Evolutionary conservation across 2,113 vertebrate species (phyloP).

Genomic region (Grammomys dolichurus): DNA sequence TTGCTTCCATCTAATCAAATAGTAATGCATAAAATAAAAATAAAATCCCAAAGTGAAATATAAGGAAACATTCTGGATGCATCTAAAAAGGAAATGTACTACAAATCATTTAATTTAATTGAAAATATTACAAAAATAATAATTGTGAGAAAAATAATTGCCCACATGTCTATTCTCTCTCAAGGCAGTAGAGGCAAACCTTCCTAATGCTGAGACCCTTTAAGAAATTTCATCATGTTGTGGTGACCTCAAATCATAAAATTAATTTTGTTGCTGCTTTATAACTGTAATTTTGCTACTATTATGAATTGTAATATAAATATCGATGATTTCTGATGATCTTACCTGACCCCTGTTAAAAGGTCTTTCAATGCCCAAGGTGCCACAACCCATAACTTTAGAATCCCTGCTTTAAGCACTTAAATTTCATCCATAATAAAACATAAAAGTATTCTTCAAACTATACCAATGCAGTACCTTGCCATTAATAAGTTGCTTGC

Average conservation of each 20-base stretch:
- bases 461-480: neutral
- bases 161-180: neutral
- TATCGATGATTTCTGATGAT: neutral
- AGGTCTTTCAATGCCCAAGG: neutral
- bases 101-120: neutral
- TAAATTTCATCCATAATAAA: neutral
- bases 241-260: neutral
- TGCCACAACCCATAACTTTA: neutral
- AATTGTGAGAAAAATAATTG: neutral
- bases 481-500: neutral
- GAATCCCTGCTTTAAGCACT: neutral
- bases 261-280: neutral
- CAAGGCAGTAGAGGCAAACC: neutral
- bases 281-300: neutral
- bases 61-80: neutral
- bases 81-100: neutral
- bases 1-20: neutral
- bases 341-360: neutral
- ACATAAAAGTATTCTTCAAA: neutral
- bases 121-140: neutral
- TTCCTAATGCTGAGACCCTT: neutral
- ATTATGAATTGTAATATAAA: neutral
- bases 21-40: neutral
- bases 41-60: neutral
- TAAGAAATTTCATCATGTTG: neutral